These are phyloP conservation scores for Sarcophaga caerulescens DNA, from an alignment of 2,888 invertebrate species.

Conservation along the genomic window DNA sequence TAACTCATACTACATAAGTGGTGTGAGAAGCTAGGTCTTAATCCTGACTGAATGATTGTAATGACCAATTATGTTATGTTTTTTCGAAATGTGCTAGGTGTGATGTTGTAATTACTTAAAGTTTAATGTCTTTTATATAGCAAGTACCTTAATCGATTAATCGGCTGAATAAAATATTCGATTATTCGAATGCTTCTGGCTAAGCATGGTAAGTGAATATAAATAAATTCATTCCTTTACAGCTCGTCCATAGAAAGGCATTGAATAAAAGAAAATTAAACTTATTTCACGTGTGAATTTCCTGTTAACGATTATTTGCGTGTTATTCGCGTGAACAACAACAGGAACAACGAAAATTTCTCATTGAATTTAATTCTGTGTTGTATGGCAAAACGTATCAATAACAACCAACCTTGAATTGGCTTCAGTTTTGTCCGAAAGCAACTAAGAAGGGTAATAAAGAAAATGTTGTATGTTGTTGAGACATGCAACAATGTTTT, in stretches of 20 bases:
- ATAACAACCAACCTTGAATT: constrained; percentile 42
- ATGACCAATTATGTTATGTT: too few relatives aligned
- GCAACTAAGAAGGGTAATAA: constrained; percentile 15
- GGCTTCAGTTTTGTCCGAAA: constrained; percentile 10
- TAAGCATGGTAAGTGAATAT: background rate
- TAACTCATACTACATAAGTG: too few relatives aligned
- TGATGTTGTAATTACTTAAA: too few relatives aligned
- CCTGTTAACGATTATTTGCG: constrained; percentile 52
- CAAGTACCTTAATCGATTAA: too few relatives aligned
- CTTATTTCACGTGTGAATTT: constrained; percentile 33
- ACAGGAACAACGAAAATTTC: background rate
- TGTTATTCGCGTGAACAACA: constrained; percentile 38
- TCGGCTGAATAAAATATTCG: too few relatives aligned
- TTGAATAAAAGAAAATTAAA: background rate
- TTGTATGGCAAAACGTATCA: constrained; percentile 25
- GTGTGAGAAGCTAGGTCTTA: too few relatives aligned
- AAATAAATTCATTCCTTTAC: background rate
- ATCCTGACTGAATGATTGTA: too few relatives aligned
- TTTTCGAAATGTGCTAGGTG: too few relatives aligned
- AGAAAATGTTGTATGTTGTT: constrained; percentile 28
- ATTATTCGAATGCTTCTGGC: too few relatives aligned
- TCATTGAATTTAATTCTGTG: background rate
- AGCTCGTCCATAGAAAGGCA: background rate
- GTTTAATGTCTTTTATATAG: too few relatives aligned
- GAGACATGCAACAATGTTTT: constrained; percentile 30